A percentile compares a stretch with the other conserved stretches of the same genome.
phyloP scores from a whole-genome alignment of 2,888 invertebrate species.

The Acronicta alni region DNA sequence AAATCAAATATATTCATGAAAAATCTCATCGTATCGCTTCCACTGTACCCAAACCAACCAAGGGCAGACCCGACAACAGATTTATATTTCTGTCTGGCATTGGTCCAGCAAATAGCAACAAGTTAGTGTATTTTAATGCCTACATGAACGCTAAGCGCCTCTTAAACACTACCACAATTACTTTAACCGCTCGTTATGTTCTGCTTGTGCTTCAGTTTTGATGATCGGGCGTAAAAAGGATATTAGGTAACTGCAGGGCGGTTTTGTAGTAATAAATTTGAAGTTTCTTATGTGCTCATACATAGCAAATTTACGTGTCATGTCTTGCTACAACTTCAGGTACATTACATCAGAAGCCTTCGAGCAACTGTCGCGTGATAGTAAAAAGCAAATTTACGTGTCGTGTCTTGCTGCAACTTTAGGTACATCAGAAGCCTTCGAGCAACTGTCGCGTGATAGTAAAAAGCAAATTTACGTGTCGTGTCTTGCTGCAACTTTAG shows the following conservation, averaged over 20 bases:
- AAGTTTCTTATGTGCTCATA: neutral
- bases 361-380: too few relatives aligned
- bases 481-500: too few relatives aligned
- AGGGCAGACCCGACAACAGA: conserved; percentile 42
- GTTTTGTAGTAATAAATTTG: neutral
- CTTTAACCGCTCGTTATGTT: conserved; percentile 39
- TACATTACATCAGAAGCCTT: too few relatives aligned
- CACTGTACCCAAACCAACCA: conserved; percentile 28
- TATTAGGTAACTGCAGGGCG: conserved; percentile 1
- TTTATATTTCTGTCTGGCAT: conserved; percentile 56
- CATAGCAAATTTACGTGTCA: too few relatives aligned
- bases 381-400: too few relatives aligned
- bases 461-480: too few relatives aligned
- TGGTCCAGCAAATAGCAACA: conserved; percentile 58
- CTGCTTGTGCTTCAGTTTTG: conserved; percentile 26
- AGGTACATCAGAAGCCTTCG: too few relatives aligned
- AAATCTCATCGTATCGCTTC: conserved; percentile 30
- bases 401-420: too few relatives aligned
- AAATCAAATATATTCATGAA: neutral
- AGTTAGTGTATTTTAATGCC: conserved; percentile 59
- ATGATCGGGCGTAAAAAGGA: conserved; percentile 21
- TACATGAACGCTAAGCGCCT: conserved; percentile 49
- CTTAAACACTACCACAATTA: conserved; percentile 53
- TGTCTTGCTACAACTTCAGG: too few relatives aligned
- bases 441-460: too few relatives aligned